Conservation (phyloP, 2,888 invertebrate species). For the Ceramica pisi region DNA sequence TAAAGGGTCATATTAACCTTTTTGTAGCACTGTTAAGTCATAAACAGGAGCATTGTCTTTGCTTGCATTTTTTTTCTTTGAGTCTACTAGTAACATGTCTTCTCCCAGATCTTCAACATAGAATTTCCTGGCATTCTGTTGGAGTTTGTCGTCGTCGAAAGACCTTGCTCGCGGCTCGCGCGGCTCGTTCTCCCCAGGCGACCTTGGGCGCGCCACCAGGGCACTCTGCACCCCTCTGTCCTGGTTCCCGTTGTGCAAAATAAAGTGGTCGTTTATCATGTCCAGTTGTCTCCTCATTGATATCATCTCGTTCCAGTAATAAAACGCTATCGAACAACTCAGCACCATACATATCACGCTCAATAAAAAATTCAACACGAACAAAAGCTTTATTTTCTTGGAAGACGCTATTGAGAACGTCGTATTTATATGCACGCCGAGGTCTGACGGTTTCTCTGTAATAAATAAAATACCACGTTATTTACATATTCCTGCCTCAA, state of each 20-base stretch:
- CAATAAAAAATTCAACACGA: conserved; percentile 85
- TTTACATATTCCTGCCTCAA: conserved; percentile 2
- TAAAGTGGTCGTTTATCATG: conserved; percentile 80
- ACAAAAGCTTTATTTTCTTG: conserved; percentile 87
- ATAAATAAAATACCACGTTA: conserved; percentile 68
- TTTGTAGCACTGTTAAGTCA: conserved; percentile 76
- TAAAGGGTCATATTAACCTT: conserved; percentile 72
- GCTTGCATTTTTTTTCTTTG: conserved; percentile 80
- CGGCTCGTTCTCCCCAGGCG: conserved; percentile 63
- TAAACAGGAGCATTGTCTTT: conserved; percentile 72
- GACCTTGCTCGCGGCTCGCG: conserved; percentile 77
- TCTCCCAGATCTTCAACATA: conserved; percentile 85
- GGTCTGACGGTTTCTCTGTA: conserved; percentile 85
- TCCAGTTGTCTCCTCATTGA: conserved; percentile 84
- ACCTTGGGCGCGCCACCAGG: conserved; percentile 73
- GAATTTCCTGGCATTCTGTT: conserved; percentile 75
- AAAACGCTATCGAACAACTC: conserved; percentile 84
- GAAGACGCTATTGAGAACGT: conserved; percentile 88
- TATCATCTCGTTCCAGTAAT: conserved; percentile 86
- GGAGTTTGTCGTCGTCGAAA: conserved; percentile 67
- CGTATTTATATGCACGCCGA: conserved; percentile 88
- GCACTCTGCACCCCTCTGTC: conserved; percentile 78
- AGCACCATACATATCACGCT: conserved; percentile 84
- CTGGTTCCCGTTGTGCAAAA: conserved; percentile 76
- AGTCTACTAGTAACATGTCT: conserved; percentile 84